These are phyloP conservation scores for Platorchestia sp. DNA, from an alignment of 1,140 invertebrate species.

Conservation along the genomic window DNA sequence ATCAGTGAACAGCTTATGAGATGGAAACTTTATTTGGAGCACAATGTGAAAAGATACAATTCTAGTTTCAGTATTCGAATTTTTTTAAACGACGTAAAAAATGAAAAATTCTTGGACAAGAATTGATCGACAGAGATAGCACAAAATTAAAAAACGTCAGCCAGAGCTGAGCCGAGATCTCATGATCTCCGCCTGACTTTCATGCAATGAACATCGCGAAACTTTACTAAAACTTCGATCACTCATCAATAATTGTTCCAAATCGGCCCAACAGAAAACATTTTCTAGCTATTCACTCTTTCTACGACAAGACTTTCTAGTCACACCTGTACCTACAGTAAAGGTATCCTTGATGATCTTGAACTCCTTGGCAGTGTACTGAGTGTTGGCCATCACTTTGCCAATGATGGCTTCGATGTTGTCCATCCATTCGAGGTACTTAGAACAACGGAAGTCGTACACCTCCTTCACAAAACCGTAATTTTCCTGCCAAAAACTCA, in stretches of 20 bases:
- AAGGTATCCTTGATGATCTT: constrained; percentile 69
- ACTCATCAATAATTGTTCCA: background rate
- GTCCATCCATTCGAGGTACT: constrained; percentile 69
- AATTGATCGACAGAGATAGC: background rate
- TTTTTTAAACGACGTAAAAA: no score
- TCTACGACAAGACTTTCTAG: background rate
- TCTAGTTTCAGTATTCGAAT: no score
- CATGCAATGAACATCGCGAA: background rate
- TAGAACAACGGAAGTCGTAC: constrained; percentile 67
- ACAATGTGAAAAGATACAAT: no score
- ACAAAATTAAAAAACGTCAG: background rate
- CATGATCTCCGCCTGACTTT: background rate
- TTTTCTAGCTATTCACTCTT: constrained; percentile 26
- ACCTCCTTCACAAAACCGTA: constrained; percentile 69
- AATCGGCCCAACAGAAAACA: background rate
- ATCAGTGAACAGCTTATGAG: no score
- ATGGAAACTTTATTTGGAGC: no score
- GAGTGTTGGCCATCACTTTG: constrained; percentile 68
- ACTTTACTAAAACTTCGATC: background rate
- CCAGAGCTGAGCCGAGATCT: background rate
- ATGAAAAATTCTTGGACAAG: no score
- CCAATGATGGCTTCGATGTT: constrained; percentile 68
- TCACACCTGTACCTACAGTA: constrained; percentile 66
- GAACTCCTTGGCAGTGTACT: constrained; percentile 68
- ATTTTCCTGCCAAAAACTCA: constrained; percentile 69